Conservation (phyloP, 2,797 vertebrate species). For the Propithecus perrieri region DNA sequence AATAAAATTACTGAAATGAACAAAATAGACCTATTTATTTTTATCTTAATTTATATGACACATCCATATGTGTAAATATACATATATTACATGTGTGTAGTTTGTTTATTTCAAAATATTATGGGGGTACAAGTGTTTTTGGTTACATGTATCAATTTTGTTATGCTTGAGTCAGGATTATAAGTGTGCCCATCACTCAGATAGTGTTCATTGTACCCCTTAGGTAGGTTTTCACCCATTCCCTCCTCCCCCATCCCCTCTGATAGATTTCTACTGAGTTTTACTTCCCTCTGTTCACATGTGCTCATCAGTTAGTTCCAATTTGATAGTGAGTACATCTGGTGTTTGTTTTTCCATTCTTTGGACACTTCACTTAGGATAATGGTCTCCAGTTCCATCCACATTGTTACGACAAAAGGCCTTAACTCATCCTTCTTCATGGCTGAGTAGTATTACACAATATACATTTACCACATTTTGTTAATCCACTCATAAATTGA, state of each 20-base stretch:
- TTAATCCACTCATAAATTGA: not conserved
- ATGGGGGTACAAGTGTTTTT: not conserved
- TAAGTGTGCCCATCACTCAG: not conserved
- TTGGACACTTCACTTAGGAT: not conserved
- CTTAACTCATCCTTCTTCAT: not conserved
- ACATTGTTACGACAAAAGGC: not conserved
- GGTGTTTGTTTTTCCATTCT: not conserved
- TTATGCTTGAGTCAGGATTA: not conserved
- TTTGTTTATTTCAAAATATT: not conserved
- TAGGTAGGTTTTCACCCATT: not conserved
- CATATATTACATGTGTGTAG: not conserved
- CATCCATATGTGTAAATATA: not conserved
- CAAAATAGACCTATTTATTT: constrained; percentile 8
- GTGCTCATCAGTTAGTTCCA: not conserved
- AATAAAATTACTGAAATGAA: constrained; percentile 56
- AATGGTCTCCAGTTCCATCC: not conserved
- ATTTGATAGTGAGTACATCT: not conserved
- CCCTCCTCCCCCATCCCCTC: no score
- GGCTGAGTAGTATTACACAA: not conserved
- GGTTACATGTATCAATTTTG: not conserved
- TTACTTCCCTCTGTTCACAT: not conserved
- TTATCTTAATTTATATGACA: not conserved
- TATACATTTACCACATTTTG: not conserved
- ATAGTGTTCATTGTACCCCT: not conserved
- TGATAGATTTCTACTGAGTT: not conserved